A percentile compares a stretch with the other conserved stretches of the same genome.
These are phyloP conservation scores for Theocolax elegans DNA, from an alignment of 1,140 invertebrate genomes.

Conservation along the genomic window DNA sequence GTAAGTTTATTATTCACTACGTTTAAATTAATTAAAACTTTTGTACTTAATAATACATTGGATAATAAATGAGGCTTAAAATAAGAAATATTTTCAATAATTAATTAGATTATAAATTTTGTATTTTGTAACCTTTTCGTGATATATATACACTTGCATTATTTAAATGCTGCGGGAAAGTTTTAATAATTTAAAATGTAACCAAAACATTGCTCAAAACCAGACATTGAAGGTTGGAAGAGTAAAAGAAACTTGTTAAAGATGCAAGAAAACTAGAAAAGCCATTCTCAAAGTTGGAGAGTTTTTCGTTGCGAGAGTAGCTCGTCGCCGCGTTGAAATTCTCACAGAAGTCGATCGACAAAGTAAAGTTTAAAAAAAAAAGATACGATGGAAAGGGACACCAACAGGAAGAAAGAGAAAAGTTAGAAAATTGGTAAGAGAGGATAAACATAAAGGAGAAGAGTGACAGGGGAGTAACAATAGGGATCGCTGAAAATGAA, in stretches of 20 bases:
- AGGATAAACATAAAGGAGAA: conserved; percentile 6
- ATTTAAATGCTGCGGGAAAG: not conserved
- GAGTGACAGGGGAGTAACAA: not conserved
- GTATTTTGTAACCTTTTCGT: no score
- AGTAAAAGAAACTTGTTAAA: conserved; percentile 26
- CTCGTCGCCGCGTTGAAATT: conserved; percentile 19
- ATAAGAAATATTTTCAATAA: no score
- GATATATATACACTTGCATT: no score
- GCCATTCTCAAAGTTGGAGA: conserved; percentile 28
- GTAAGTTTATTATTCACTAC: conserved; percentile 8
- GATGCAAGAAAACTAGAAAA: conserved; percentile 39
- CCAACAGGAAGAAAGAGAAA: not conserved
- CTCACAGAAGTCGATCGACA: conserved; percentile 17
- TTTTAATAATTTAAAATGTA: not conserved
- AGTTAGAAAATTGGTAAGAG: conserved; percentile 10
- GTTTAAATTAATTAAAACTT: no score
- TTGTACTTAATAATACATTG: no score
- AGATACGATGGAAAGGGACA: not conserved
- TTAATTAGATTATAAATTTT: no score
- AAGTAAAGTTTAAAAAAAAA: conserved; percentile 15
- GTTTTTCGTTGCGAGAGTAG: conserved; percentile 12
- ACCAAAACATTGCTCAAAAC: conserved; percentile 7
- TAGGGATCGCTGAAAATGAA: no score
- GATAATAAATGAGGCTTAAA: no score
- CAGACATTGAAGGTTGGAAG: not conserved